These are phyloP conservation scores for Dryas iulia DNA, from an alignment of 1,140 invertebrate genomes.

Conservation along the genomic window DNA sequence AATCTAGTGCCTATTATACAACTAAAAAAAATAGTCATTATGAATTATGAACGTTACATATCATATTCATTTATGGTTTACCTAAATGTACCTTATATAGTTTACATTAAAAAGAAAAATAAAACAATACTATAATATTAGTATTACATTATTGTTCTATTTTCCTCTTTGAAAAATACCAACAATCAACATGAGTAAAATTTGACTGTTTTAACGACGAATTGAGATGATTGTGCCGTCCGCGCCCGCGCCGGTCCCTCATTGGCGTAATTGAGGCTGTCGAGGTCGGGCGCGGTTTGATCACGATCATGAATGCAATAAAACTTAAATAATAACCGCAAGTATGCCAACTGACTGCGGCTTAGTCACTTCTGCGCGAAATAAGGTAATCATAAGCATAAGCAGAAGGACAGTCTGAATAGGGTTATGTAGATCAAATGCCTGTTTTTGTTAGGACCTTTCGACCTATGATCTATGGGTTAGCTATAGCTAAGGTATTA, in stretches of 20 bases:
- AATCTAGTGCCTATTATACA: too few species aligned
- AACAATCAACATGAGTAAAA: background rate
- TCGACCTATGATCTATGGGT: background rate
- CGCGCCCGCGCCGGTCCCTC: constrained; percentile 37
- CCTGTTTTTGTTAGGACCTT: background rate
- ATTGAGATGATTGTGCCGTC: constrained; percentile 64
- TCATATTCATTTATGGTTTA: too few species aligned
- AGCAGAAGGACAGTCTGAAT: background rate
- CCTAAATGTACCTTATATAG: too few species aligned
- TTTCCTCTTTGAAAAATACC: background rate
- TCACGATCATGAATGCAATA: constrained; percentile 63
- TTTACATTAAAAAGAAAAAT: too few species aligned
- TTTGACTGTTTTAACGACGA: constrained; percentile 43
- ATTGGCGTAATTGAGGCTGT: constrained; percentile 63
- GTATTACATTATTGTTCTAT: background rate
- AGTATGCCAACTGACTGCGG: constrained; percentile 9
- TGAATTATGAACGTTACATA: too few species aligned
- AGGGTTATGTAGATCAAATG: background rate
- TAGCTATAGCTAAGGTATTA: background rate
- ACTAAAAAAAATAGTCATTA: too few species aligned
- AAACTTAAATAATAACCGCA: constrained; percentile 38
- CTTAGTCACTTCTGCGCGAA: background rate
- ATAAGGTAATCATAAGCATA: background rate
- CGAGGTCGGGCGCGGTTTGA: constrained; percentile 68
- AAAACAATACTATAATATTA: too few species aligned